Conservation (phyloP, 2,888 invertebrate genomes). For the Apodemia mormo region DNA sequence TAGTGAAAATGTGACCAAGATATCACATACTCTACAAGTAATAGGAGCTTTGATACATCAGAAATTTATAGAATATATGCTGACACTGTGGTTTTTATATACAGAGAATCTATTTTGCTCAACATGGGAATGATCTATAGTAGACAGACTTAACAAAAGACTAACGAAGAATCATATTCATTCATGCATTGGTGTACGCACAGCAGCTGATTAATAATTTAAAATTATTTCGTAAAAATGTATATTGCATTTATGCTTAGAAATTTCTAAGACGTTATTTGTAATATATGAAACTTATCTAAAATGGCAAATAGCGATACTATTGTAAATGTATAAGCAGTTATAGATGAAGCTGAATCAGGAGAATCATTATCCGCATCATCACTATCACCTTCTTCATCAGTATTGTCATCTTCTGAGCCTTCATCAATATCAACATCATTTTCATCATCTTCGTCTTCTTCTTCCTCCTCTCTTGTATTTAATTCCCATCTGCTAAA, state of each 20-base stretch:
- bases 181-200: too few species aligned
- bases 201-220: too few species aligned
- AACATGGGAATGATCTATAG: too few species aligned
- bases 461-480: conserved; percentile 46
- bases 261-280: conserved; percentile 49
- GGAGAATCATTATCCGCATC: conserved; percentile 23
- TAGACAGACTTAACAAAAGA: too few species aligned
- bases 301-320: conserved; percentile 32
- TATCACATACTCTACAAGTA: too few species aligned
- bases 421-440: conserved; percentile 32
- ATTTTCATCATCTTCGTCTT: conserved; percentile 33
- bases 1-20: too few species aligned
- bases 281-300: conserved; percentile 49
- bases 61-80: too few species aligned
- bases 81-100: too few species aligned
- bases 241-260: conserved; percentile 31
- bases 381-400: conserved; percentile 35
- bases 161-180: too few species aligned
- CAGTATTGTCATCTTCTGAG: conserved; percentile 30
- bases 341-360: conserved; percentile 55
- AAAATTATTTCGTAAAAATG: too few species aligned
- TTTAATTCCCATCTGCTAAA: conserved; percentile 51
- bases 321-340: conserved; percentile 60
- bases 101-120: too few species aligned
- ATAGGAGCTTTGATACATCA: too few species aligned